Base-by-base conservation (phyloP, 2,113 vertebrate genomes). In the Crypturellus undulatus region DNA sequence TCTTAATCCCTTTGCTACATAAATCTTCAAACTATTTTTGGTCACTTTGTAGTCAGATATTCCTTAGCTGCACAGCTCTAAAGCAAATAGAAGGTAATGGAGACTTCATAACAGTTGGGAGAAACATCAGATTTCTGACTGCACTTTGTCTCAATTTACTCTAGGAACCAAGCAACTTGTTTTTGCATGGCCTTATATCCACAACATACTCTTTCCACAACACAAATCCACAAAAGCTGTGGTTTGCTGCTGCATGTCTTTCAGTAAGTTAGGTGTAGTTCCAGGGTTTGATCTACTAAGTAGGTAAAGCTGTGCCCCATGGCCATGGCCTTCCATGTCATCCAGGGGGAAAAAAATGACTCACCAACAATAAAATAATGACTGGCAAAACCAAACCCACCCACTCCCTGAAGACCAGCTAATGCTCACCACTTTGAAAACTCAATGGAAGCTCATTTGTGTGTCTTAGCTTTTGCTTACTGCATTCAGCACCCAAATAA, bases 331-430 rank as follows among this genome's bases (percentile, higher is more conserved):
- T 56, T 42, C 28, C 4, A 3, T 1, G 3, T 79, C 78, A 70
- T 49, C 24, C n/a, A 11, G 75, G 54, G 51, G 22, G 85, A 75
- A 75, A n/a, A 90, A 75, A 8, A 75, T 0, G 36, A 36, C 75
- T 68, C 52, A 82, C 19, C 1, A 4, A 8, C 26, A 45, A 0
- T 2, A 32, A 63, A 52, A 36, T 24, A 54, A 52, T 45, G 16
- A 59, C 9, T 42, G 71, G 21, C 20, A 15, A 28, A 30, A 14
- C 0, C 0, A 12, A 49, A 49, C 52, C 65, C 20, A 13, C 28
- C 4, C 7, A 1, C 9, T 15, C 28, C 56, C 71, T 36, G 68
- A 51, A 51, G 60, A 34, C 16, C 22, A 15, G 0, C 9, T n/a
- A 40, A 43, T 25, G 43, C 30, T 84, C 18, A 65, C 24, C 0